These are phyloP conservation scores for Syrista parreyssii DNA, from an alignment of 2,888 invertebrate species.

Conservation along the genomic window DNA sequence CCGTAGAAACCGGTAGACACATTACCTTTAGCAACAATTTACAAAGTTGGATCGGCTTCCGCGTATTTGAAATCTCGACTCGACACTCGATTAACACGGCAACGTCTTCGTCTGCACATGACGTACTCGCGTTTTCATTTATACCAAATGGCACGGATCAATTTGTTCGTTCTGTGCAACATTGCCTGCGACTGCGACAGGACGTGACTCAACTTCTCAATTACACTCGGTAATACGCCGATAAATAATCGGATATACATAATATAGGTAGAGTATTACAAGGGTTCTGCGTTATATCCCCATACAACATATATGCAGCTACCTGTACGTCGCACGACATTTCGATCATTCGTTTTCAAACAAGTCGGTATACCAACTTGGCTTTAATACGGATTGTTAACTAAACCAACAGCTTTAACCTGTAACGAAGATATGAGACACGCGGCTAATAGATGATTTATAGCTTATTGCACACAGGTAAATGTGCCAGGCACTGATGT, in stretches of 20 bases:
- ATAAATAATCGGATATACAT: neutral
- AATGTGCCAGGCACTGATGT: neutral
- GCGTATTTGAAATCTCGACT: neutral
- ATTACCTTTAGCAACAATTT: slow-evolving; percentile 26
- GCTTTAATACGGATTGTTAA: neutral
- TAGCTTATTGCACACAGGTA: neutral
- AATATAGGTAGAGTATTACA: neutral
- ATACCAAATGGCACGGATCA: neutral
- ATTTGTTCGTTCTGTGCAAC: neutral
- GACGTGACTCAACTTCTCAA: neutral
- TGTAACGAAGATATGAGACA: neutral
- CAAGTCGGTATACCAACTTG: neutral
- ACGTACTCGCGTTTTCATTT: neutral
- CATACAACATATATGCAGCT: neutral
- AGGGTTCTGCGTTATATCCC: neutral
- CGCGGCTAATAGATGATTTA: neutral
- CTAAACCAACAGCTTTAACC: neutral
- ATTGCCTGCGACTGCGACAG: neutral
- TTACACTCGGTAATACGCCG: neutral
- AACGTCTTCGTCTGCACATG: neutral
- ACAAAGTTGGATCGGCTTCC: slow-evolving; percentile 8
- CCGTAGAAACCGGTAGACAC: slow-evolving; percentile 23
- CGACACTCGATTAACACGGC: neutral
- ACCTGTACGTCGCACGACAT: neutral
- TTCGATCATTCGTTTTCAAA: neutral